These are phyloP conservation scores for Scaeva pyrastri DNA, from an alignment of 2,888 invertebrate genomes.

Conservation along the genomic window DNA sequence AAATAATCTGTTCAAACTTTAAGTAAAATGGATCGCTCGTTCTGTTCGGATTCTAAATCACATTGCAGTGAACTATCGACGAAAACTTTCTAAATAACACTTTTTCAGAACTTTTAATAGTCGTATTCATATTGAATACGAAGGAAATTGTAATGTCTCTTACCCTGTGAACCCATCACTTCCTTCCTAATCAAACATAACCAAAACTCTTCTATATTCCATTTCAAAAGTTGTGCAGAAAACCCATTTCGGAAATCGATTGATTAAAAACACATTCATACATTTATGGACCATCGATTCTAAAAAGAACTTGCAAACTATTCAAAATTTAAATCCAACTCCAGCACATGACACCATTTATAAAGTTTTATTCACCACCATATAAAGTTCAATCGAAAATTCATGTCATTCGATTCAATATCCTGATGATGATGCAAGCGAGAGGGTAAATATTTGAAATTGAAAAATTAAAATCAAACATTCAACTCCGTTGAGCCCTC, in stretches of 20 bases:
- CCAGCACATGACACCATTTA: background rate
- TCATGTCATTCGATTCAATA: background rate
- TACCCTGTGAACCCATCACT: too few species aligned
- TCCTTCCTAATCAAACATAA: too few species aligned
- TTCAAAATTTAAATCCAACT: background rate
- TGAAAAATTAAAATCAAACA: constrained; percentile 19
- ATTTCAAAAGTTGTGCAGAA: background rate
- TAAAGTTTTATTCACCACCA: background rate
- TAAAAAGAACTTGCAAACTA: background rate
- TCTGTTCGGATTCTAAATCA: too few species aligned
- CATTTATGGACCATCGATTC: too few species aligned
- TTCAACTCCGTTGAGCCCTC: background rate
- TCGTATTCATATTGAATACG: too few species aligned
- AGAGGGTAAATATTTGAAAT: constrained; percentile 24
- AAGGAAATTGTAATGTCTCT: too few species aligned
- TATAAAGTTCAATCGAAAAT: background rate
- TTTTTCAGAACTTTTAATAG: too few species aligned
- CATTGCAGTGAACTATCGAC: too few species aligned
- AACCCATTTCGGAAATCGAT: background rate
- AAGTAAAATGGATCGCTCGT: too few species aligned
- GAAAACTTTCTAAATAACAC: too few species aligned
- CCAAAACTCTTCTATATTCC: too few species aligned
- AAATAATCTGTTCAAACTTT: too few species aligned
- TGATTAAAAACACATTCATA: background rate
- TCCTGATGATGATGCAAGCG: constrained; percentile 3